Evolutionary conservation across 2,888 invertebrate genomes (phyloP).

Genomic region (Chirona hameri): DNA sequence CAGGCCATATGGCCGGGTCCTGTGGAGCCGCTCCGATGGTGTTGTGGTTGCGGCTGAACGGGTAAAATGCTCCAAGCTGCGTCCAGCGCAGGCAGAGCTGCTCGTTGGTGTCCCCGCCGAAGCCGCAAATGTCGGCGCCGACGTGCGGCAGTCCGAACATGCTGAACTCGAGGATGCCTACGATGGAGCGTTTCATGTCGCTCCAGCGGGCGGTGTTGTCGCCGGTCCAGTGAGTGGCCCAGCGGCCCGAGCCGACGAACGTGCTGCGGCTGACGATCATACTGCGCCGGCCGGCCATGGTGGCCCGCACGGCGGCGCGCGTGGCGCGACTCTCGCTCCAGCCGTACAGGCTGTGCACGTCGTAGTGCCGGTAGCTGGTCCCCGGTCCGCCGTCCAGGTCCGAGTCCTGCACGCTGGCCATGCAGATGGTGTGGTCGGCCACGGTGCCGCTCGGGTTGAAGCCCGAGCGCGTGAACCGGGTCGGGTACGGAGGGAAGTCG

Average conservation of each 20-base stretch:
- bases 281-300: conserved; percentile 35
- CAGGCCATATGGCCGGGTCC: conserved; percentile 38
- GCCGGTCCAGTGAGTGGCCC: conserved; percentile 79
- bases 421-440: conserved; percentile 38
- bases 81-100: too few relatives aligned
- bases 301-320: conserved; percentile 28
- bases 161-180: conserved; percentile 63
- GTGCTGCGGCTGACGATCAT: conserved; percentile 39
- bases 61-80: conserved; percentile 54
- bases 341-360: conserved; percentile 45
- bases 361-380: conserved; percentile 41
- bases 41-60: conserved; percentile 43
- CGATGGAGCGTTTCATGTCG: too few relatives aligned
- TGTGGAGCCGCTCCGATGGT: conserved; percentile 29
- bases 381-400: conserved; percentile 39
- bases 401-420: conserved; percentile 38
- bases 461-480: neutral
- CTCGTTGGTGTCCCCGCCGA: too few relatives aligned
- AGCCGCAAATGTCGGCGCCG: too few relatives aligned
- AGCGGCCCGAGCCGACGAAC: conserved; percentile 47
- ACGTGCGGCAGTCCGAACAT: conserved; percentile 76
- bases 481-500: conserved; percentile 63
- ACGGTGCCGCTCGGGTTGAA: conserved; percentile 22
- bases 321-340: conserved; percentile 42
- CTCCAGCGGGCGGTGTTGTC: conserved; percentile 50